Base-by-base conservation (phyloP, 2,113 vertebrate species). In the Sturnus vulgaris region DNA sequence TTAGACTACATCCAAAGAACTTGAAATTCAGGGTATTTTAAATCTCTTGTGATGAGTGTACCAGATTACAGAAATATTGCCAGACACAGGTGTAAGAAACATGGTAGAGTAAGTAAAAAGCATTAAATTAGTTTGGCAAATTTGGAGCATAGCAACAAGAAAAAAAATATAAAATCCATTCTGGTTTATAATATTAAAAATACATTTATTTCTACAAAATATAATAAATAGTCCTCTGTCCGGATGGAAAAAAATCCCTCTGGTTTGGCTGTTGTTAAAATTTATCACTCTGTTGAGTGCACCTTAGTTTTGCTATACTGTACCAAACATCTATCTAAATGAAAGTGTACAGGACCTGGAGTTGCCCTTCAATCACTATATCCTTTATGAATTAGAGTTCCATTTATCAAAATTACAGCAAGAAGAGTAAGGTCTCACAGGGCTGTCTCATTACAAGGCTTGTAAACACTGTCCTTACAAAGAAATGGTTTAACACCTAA, bases 321-420 rank as follows among this genome's bases (percentile, higher is more conserved):
- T 88, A 97, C 79, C 49, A 96, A 96, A 97, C 97, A 98, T 98
- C 98, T 97, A 97, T 98, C 96, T 98, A 98, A 98, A 98, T 98
- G 98, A 98, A 98, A 97, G 96, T 92, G 77, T 95, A 92, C 19
- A 76, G 96, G 96, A 96, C 97, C 92, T 83, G 71, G 96, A 97
- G 97, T 95, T 98, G 97, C 97, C 98, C 97, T 97, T 98, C 96
- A 98, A 98, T 98, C 97, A 98, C 98, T 98, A 95, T 97, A 98
- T 95, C 97, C 96, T 98, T 98, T 97, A 98, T 98, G 97, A 98
- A 98, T 98, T 97, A 98, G 96, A 98, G 93, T 95, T 97, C 97
- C 97, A 98, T 99, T 98, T 98, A 98, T 99, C 98, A 99, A 98
- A 97, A 98, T 98, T 98, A 98, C 94, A 97, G 96, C 95, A 97